Percentiles rank a stretch among this genome's conserved stretches.
Evolutionary conservation across 2,113 vertebrate species (phyloP).

Genomic region (Halcyon malimbica): DNA sequence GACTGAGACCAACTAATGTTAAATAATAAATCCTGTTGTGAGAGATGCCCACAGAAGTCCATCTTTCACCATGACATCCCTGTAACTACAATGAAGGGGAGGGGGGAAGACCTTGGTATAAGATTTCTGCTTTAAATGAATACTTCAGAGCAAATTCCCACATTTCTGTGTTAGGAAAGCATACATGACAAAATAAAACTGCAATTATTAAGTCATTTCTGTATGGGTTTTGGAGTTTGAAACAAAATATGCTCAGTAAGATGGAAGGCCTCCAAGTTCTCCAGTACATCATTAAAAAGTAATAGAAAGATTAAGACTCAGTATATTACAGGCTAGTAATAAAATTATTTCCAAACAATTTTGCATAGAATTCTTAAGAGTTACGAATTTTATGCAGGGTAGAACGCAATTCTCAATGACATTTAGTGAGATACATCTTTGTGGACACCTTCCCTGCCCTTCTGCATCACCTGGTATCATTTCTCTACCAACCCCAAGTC

Average conservation of each 20-base stretch:
- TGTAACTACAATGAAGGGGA: background rate
- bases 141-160: background rate
- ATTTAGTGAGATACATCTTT: background rate
- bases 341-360: background rate
- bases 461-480: background rate
- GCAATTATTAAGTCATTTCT: background rate
- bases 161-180: background rate
- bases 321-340: background rate
- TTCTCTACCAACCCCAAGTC: background rate
- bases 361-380: background rate
- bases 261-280: background rate
- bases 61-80: background rate
- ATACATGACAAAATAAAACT: background rate
- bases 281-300: background rate
- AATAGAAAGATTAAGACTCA: background rate
- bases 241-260: background rate
- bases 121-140: background rate
- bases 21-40: background rate
- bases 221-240: background rate
- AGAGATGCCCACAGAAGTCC: background rate
- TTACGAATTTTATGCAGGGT: background rate
- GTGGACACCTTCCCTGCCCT: background rate
- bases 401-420: background rate
- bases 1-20: background rate
- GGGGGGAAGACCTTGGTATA: no score